Base-by-base conservation (phyloP, 2,797 vertebrate species). In the Sebastes hubbsi region DNA sequence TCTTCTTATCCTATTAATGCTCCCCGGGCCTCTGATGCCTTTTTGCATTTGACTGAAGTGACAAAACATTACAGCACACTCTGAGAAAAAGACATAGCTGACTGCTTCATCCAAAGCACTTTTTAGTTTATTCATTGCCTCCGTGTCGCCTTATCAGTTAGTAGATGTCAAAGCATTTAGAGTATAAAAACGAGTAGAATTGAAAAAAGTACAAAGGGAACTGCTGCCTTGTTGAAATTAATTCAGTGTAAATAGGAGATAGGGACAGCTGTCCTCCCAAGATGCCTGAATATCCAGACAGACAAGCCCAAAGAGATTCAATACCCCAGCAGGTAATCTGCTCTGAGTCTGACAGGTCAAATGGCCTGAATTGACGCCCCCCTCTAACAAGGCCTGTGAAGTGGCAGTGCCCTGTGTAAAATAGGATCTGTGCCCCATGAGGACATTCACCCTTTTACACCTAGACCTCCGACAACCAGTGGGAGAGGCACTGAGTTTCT, bases 341-440 rank as follows among this genome's bases (percentile, higher is more conserved):
- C 42, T 46, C 20, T 18, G 9, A 75, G 61, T 81, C 42, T 46
- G 42, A 46, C 42, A 18, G 42, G 78, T 68, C 78, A 78, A 38
- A 80, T 69, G 46, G 81, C 76, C 42, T 78, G 75, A 84, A 85
- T 8, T 61, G 62, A 86, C 60, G 46, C 42, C n/a, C 22, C 16
- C n/a, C 25, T 79, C 74, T 77, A 84, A 76, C 36, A 70, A 63
- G 55, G 11, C 22, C 64, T 68, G 42, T 59, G 27, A 74, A 80
- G 25, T 70, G 22, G 32, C 14, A 22, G 8, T 60, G 24, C 14
- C 22, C 29, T 62, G 38, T n/a, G 30, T 22, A 42, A 59, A 81
- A 75, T 55, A 67, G 11, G 24, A 34, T 77, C 58, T 29, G 12
- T 72, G n/a, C 14, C 62, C 49, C 12, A 29, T 34, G 42, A 75